phyloP scores from a whole-genome alignment of 2,888 invertebrate genomes.

The Calephelis perditalis region DNA sequence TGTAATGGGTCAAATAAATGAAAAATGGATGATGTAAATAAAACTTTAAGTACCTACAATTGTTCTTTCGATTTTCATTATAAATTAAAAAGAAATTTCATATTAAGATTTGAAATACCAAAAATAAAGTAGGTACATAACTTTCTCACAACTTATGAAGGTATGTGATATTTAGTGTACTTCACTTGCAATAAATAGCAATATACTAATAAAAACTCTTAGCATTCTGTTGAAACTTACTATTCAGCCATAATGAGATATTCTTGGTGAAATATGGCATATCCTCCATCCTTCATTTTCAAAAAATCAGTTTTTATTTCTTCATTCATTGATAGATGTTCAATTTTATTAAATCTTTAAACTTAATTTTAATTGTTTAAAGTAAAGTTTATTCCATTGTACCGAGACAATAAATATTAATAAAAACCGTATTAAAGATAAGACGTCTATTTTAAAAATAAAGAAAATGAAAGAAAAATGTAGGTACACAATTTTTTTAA shows the following conservation, averaged over 20 bases:
- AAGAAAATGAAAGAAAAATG: no score
- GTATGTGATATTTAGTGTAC: background rate
- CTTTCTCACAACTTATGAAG: background rate
- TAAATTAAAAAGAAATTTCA: no score
- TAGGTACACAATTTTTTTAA: no score
- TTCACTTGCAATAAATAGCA: background rate
- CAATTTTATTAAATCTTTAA: constrained; percentile 1
- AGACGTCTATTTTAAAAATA: no score
- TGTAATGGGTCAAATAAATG: no score
- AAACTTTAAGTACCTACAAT: no score
- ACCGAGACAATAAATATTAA: background rate
- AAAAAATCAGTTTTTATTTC: constrained; percentile 53
- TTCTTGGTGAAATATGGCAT: constrained; percentile 89
- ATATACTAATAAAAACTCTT: background rate
- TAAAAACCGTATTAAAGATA: no score
- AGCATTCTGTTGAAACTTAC: constrained; percentile 76
- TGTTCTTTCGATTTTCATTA: no score
- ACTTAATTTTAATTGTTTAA: background rate
- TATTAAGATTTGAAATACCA: background rate
- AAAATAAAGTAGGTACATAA: background rate
- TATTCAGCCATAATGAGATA: constrained; percentile 95
- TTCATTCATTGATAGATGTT: constrained; percentile 47
- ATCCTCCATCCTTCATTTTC: constrained; percentile 82
- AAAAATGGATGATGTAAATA: no score
- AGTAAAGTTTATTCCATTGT: background rate